These are phyloP conservation scores for Paraplagusia blochii DNA, from an alignment of 2,113 vertebrate species.

Conservation along the genomic window DNA sequence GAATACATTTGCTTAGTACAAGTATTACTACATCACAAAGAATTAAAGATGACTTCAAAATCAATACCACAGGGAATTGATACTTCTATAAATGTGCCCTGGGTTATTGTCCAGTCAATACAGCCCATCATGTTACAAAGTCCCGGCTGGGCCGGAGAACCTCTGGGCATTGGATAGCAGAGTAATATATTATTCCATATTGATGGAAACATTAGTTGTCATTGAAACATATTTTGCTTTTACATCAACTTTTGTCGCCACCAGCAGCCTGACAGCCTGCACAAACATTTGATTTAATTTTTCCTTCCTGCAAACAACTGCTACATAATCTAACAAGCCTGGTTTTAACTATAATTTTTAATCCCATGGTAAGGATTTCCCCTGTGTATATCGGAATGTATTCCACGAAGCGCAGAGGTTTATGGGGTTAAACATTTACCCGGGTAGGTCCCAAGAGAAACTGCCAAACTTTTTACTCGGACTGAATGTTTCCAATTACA, in stretches of 20 bases:
- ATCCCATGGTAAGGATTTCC: too few relatives aligned
- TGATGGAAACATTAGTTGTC: slow-evolving; percentile 29
- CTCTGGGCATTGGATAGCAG: slow-evolving; percentile 19
- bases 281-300: too few relatives aligned
- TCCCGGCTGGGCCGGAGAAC: slow-evolving; percentile 38
- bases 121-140: slow-evolving; percentile 19
- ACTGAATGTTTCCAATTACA: neutral
- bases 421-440: too few relatives aligned
- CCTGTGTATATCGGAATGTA: too few relatives aligned
- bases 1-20: too few relatives aligned
- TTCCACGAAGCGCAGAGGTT: too few relatives aligned
- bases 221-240: slow-evolving; percentile 16
- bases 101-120: slow-evolving; percentile 53
- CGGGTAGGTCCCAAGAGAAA: too few relatives aligned
- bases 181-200: slow-evolving; percentile 7
- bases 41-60: slow-evolving; percentile 42
- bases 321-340: too few relatives aligned
- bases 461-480: neutral
- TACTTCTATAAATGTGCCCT: slow-evolving; percentile 42
- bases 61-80: slow-evolving; percentile 51
- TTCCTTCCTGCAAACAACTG: too few relatives aligned
- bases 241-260: slow-evolving; percentile 28
- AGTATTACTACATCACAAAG: too few relatives aligned
- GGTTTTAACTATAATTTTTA: too few relatives aligned
- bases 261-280: neutral